Evolutionary conservation across 2,113 vertebrate species (phyloP).

Genomic region (Gopherus flavomarginatus): DNA sequence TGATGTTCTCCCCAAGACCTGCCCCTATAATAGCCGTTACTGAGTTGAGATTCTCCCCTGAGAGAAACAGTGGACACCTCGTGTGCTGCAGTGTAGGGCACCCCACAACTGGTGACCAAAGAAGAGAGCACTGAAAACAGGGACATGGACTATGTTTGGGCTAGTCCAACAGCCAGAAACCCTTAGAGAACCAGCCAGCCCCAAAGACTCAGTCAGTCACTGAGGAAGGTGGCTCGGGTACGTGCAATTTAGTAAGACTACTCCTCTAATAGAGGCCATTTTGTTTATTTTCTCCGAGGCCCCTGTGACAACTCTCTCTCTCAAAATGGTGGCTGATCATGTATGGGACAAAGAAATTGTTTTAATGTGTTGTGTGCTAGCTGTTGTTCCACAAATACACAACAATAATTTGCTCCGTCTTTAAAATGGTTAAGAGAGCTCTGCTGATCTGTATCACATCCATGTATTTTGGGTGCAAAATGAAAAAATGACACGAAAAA

Average conservation of each 20-base stretch:
- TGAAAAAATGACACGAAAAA: background rate
- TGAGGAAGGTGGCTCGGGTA: background rate
- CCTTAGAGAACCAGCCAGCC: background rate
- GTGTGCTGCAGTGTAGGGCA: fast-evolving
- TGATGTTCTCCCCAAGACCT: background rate
- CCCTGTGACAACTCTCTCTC: background rate
- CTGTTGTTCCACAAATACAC: background rate
- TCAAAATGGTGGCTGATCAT: background rate
- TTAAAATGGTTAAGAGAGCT: background rate
- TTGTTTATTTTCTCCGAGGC: background rate
- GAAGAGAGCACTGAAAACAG: background rate
- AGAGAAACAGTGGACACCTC: background rate
- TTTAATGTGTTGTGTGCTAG: background rate
- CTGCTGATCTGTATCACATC: background rate
- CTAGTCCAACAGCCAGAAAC: background rate
- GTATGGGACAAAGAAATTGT: background rate
- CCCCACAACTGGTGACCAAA: background rate
- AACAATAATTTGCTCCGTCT: too few relatives aligned
- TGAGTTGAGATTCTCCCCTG: background rate
- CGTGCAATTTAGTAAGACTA: background rate
- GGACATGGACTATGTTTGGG: background rate
- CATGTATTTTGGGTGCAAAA: background rate
- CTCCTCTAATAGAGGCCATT: background rate
- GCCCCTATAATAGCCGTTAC: background rate
- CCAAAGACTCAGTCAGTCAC: fast-evolving